Base-by-base conservation (phyloP, 1,140 invertebrate genomes). In the Anastatus disparis region DNA sequence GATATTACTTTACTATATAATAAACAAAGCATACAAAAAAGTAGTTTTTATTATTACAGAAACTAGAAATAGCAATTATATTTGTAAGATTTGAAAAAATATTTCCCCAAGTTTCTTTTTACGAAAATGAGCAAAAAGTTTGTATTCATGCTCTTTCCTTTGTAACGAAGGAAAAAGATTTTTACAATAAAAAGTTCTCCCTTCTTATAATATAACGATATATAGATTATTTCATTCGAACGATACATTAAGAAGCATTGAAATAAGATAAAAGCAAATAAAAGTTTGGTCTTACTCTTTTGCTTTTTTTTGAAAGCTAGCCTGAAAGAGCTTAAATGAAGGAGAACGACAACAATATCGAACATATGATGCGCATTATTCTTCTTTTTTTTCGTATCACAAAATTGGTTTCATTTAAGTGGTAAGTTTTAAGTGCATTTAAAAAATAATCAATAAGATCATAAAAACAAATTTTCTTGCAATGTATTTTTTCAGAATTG, bases 241-340 rank as follows among this genome's bases (percentile, higher is more conserved):
- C 38, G 22, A 59, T 44, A 59, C 38, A 59, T 59, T 59, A 59
- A 59, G 55, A 42, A 59, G 24, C 22, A 42, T 59, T 59, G 40
- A 59, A 59, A 59, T 58, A 42, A 58, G 42, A 58, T 44, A 59
- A 59, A 44, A 26, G 15, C n/a, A n/a, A n/a, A n/a, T n/a, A n/a
- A n/a, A n/a, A 59, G 24, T 26, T 13, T n/a, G n/a, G 12, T 22
- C 26, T 7, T 15, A 15, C 24, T 27, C 40, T 59, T 6, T 29
- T 13, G 56, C 22, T 44, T 59, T n/a, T n/a, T n/a, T 58, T 44
- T 59, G 22, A 58, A 59, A 59, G 56, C 56, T 59, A 15, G 13
- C 40, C 38, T 27, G 24, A 24, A 44, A 3, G 13, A 59, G 44
- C 38, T 59, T 44, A 42, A 44, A 44, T 3, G 22, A 44, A 44